Percentiles rank a stretch among this genome's conserved stretches.
These are phyloP conservation scores for Scaptomyza hsui DNA, from an alignment of 1,140 invertebrate species.

Conservation along the genomic window DNA sequence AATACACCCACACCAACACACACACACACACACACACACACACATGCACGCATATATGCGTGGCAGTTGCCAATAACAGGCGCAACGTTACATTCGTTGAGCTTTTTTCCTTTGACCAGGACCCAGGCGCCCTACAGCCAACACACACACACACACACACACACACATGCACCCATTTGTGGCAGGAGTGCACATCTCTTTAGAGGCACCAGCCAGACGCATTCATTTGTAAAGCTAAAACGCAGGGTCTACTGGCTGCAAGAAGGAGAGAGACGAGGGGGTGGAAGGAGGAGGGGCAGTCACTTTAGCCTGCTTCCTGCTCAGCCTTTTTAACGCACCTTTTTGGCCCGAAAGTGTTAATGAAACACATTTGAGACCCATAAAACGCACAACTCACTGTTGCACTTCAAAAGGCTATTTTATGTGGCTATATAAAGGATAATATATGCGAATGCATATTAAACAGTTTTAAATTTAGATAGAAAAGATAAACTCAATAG, in stretches of 20 bases:
- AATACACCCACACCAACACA: conserved; percentile 45
- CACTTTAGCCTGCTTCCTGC: conserved; percentile 15
- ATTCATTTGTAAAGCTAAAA: conserved; percentile 77
- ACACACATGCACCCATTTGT: conserved; percentile 4
- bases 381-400: conserved; percentile 41
- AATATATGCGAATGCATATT: conserved; percentile 10
- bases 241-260: conserved; percentile 31
- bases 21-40: conserved; percentile 31
- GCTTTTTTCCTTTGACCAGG: conserved; percentile 78
- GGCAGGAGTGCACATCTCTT: conserved; percentile 26
- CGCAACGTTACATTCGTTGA: conserved; percentile 65
- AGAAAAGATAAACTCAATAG: not conserved
- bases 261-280: not conserved
- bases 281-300: not conserved
- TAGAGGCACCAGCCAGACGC: conserved; percentile 64
- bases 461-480: not conserved
- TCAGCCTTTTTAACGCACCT: conserved; percentile 72
- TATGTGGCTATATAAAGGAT: not conserved
- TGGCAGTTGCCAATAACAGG: conserved; percentile 76
- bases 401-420: conserved; percentile 33
- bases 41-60: conserved; percentile 35
- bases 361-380: conserved; percentile 71
- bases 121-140: conserved; percentile 36
- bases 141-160: not conserved
- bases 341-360: conserved; percentile 71